Conservation (phyloP, 2,888 invertebrate genomes). For the Plebejus anna region DNA sequence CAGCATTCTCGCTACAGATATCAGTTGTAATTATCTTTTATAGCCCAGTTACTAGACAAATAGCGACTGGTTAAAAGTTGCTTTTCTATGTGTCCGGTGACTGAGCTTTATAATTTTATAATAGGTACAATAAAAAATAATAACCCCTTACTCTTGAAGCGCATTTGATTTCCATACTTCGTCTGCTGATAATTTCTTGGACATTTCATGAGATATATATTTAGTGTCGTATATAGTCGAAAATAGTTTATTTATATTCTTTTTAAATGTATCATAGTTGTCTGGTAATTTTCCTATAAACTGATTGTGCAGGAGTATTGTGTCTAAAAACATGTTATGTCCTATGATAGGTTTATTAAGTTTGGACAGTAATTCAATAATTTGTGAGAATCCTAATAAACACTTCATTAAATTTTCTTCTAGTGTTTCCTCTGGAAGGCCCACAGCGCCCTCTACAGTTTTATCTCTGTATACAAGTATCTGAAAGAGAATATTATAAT, state of each 20-base stretch:
- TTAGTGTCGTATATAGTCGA: conserved; percentile 88
- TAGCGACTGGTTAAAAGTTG: no score
- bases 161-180: conserved; percentile 76
- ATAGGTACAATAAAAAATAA: background rate
- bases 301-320: conserved; percentile 84
- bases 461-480: conserved; percentile 65
- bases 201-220: conserved; percentile 81
- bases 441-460: conserved; percentile 60
- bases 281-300: conserved; percentile 85
- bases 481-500: conserved; percentile 48
- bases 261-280: conserved; percentile 83
- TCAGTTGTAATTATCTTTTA: no score
- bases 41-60: no score
- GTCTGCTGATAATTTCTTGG: conserved; percentile 58
- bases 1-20: no score
- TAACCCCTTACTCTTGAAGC: conserved; percentile 68
- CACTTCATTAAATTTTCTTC: conserved; percentile 73
- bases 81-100: no score
- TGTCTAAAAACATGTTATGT: conserved; percentile 86
- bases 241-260: conserved; percentile 79
- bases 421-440: conserved; percentile 57
- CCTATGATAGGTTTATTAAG: conserved; percentile 86
- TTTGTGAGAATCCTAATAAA: conserved; percentile 83
- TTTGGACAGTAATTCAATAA: conserved; percentile 81
- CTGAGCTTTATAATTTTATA: conserved; percentile 17